Evolutionary conservation across 2,888 invertebrate genomes (phyloP).

Genomic region (Andrena trimmerana): DNA sequence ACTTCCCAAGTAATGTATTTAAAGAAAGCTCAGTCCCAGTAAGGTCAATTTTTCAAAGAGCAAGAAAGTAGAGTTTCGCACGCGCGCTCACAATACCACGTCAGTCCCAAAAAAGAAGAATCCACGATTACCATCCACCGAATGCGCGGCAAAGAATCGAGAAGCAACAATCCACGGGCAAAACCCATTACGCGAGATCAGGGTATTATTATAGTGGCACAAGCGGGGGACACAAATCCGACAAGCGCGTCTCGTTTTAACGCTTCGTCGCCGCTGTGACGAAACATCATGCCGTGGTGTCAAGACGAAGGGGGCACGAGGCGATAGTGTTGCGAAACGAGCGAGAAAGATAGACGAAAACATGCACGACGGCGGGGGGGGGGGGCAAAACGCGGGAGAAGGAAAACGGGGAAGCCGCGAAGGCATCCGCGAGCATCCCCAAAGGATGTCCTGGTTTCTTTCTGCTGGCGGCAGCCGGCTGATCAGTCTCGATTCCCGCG

Average conservation of each 20-base stretch:
- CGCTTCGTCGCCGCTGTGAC: constrained; percentile 48
- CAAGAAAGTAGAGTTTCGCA: too few relatives aligned
- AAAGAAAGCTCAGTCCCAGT: too few relatives aligned
- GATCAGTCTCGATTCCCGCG: constrained; percentile 65
- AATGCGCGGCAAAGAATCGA: constrained; percentile 12
- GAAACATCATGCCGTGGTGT: constrained; percentile 24
- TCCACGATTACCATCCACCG: background rate
- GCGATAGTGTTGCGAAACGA: background rate
- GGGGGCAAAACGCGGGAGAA: background rate
- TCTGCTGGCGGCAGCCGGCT: constrained; percentile 21
- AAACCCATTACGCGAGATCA: constrained; percentile 49
- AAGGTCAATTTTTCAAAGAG: too few relatives aligned
- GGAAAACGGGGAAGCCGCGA: constrained; percentile 11
- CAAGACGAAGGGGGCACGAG: background rate
- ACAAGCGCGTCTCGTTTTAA: constrained; percentile 59
- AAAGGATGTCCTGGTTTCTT: constrained; percentile 28
- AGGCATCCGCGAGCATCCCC: constrained; percentile 25
- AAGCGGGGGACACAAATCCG: constrained; percentile 55
- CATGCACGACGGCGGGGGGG: background rate
- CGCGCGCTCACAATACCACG: background rate
- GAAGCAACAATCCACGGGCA: constrained; percentile 31
- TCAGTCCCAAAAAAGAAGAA: constrained; percentile 12
- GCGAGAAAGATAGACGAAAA: background rate
- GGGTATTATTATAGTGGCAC: constrained; percentile 45
- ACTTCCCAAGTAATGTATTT: too few relatives aligned